phyloP scores from a whole-genome alignment of 2,113 vertebrate species.

The Hucho hucho region DNA sequence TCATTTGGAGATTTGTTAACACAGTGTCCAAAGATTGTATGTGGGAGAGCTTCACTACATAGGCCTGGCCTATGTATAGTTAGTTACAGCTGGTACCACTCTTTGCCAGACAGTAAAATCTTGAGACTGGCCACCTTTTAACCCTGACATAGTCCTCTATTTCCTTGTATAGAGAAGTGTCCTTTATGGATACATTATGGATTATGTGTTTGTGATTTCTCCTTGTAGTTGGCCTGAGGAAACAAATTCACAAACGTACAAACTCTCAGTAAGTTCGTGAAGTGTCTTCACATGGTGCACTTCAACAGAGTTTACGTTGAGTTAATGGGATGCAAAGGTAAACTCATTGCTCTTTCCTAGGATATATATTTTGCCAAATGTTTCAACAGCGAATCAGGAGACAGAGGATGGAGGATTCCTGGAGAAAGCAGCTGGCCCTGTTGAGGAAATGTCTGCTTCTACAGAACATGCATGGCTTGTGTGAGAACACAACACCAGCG shows the following conservation, averaged over 20 bases:
- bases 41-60: not conserved
- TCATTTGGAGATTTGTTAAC: no score
- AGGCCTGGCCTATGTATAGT: not conserved
- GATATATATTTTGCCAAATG: no score
- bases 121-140: not conserved
- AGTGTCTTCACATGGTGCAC: no score
- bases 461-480: not conserved
- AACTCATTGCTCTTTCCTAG: no score
- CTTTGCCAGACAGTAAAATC: not conserved
- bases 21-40: no score
- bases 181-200: no score
- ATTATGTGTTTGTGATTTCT: no score
- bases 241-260: no score
- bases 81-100: not conserved
- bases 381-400: not conserved
- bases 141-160: not conserved
- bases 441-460: conserved; percentile 35
- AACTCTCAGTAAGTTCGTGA: no score
- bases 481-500: not conserved
- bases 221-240: no score
- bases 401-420: conserved; percentile 1
- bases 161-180: not conserved
- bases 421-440: conserved; percentile 28
- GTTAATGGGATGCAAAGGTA: no score
- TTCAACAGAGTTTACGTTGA: no score